phyloP scores from a whole-genome alignment of 2,113 vertebrate genomes.

The Nycticebus coucang region DNA sequence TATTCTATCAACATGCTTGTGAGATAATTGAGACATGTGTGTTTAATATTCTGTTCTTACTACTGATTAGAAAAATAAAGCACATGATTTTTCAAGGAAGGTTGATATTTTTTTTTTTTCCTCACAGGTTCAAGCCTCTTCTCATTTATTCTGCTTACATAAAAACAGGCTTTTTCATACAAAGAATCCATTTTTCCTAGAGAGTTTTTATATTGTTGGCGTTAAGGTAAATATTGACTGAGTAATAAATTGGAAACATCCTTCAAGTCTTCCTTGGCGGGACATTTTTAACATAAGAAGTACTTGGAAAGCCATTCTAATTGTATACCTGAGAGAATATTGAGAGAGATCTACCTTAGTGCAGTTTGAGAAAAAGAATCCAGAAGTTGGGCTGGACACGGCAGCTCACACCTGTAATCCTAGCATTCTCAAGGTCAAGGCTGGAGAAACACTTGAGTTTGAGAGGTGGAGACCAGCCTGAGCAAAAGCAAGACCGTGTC shows the following conservation, averaged over 20 bases:
- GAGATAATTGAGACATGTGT: not conserved
- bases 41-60: not conserved
- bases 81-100: not conserved
- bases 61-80: not conserved
- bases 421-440: too few species aligned
- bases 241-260: not conserved
- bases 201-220: not conserved
- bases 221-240: not conserved
- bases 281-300: not conserved
- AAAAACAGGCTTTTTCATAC: not conserved
- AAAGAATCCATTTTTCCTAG: not conserved
- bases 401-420: too few species aligned
- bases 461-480: too few species aligned
- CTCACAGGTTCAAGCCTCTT: not conserved
- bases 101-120: not conserved
- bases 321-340: not conserved
- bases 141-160: not conserved
- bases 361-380: not conserved
- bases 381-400: not conserved
- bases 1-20: not conserved
- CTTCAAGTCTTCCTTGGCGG: not conserved
- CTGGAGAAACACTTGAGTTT: too few species aligned
- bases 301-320: not conserved
- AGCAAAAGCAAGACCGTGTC: too few species aligned
- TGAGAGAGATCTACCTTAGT: not conserved